Evolutionary conservation across 2,113 vertebrate species (phyloP).

Genomic region (Petaurus breviceps): DNA sequence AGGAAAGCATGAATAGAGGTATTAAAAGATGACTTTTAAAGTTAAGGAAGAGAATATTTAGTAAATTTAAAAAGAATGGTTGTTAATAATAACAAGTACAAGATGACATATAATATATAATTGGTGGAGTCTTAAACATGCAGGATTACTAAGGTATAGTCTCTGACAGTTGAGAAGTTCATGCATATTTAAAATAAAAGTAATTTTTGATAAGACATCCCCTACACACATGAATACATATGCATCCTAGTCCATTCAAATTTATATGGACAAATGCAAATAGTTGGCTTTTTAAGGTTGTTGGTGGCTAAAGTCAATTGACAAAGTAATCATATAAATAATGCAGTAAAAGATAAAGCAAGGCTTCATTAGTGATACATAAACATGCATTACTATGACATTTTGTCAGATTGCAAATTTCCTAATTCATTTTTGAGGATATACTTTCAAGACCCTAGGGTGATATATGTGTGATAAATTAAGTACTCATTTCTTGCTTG

Average conservation of each 20-base stretch:
- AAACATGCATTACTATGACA: background rate
- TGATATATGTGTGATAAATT: background rate
- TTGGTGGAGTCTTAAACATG: background rate
- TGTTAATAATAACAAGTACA: constrained; percentile 53
- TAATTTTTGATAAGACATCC: background rate
- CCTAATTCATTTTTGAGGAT: background rate
- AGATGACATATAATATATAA: background rate
- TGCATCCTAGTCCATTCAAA: background rate
- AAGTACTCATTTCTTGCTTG: background rate
- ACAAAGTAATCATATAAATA: constrained; percentile 4
- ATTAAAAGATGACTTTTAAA: constrained; percentile 40
- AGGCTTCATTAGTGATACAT: background rate
- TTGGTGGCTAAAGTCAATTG: background rate
- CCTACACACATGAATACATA: background rate
- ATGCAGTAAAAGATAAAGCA: background rate
- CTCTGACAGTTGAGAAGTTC: constrained; percentile 1
- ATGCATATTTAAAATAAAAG: background rate
- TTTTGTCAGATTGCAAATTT: background rate
- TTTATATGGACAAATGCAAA: constrained; percentile 31
- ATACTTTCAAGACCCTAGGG: background rate
- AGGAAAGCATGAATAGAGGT: background rate
- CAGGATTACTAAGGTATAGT: background rate
- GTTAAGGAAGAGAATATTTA: constrained; percentile 59
- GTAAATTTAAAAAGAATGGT: constrained; percentile 52
- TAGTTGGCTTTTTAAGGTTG: constrained; percentile 22